A percentile compares a stretch with the other conserved stretches of the same genome.
Evolutionary conservation across 2,113 vertebrate genomes (phyloP).

Genomic region (Rhynchomys soricoides): DNA sequence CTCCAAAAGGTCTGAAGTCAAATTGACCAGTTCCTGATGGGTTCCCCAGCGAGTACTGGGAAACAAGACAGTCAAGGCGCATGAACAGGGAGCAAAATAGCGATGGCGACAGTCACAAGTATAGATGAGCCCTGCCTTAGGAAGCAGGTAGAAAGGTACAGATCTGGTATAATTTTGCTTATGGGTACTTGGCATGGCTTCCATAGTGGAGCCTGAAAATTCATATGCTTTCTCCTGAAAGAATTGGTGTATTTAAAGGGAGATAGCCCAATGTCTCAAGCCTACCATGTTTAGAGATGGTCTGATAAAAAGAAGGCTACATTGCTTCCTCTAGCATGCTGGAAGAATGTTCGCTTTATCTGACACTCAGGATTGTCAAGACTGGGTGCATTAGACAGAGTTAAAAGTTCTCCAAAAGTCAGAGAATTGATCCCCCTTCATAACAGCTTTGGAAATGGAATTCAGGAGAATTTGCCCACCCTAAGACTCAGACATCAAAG

Average conservation of each 20-base stretch:
- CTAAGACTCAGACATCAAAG: neutral
- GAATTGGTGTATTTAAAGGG: neutral
- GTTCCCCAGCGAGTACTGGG: neutral
- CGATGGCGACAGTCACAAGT: neutral
- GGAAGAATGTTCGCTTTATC: neutral
- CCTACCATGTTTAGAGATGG: neutral
- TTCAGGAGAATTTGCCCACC: neutral
- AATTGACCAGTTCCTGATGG: neutral
- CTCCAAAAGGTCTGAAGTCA: neutral
- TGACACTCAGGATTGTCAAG: neutral
- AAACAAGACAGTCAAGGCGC: neutral
- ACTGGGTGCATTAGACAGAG: neutral
- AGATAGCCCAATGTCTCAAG: neutral
- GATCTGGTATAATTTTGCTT: neutral
- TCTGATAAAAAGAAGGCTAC: neutral
- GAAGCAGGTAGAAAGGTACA: neutral
- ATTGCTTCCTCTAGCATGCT: neutral
- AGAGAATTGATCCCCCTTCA: neutral
- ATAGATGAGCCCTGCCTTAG: neutral
- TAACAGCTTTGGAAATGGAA: neutral
- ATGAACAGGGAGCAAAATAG: neutral
- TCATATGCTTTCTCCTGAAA: neutral
- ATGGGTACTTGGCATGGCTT: neutral
- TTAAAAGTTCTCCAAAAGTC: neutral
- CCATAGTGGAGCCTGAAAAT: neutral